These are phyloP conservation scores for Martes martes DNA, from an alignment of 2,113 vertebrate species.

Conservation along the genomic window DNA sequence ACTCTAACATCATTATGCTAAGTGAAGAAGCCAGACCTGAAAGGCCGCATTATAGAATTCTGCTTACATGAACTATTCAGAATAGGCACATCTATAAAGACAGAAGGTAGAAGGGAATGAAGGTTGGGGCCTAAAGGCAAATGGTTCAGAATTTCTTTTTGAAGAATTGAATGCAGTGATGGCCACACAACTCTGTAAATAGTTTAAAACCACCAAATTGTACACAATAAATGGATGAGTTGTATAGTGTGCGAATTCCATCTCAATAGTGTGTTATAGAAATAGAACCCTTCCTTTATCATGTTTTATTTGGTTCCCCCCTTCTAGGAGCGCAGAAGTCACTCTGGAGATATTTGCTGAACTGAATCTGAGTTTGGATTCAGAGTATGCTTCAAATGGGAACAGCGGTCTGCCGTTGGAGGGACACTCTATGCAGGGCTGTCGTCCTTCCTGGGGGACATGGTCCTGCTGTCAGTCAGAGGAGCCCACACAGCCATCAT, in stretches of 20 bases:
- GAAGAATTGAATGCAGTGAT: background rate
- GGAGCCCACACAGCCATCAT: accelerated
- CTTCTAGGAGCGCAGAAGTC: background rate
- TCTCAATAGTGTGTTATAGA: background rate
- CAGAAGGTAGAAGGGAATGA: background rate
- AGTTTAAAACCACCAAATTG: background rate
- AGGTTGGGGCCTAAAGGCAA: background rate
- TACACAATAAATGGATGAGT: background rate
- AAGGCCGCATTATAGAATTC: background rate
- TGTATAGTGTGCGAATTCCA: background rate
- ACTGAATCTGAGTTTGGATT: background rate
- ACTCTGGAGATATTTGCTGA: background rate
- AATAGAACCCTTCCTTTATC: background rate
- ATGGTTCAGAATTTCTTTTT: background rate
- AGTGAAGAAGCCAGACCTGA: background rate
- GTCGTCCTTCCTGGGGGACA: background rate
- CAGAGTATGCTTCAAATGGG: background rate
- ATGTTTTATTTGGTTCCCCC: background rate
- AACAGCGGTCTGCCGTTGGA: background rate
- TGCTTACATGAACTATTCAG: background rate
- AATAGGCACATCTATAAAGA: background rate
- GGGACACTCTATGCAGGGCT: background rate
- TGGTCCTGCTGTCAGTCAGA: background rate
- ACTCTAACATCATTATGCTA: background rate
- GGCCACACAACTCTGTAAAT: background rate